phyloP scores from a whole-genome alignment of 1,140 invertebrate genomes.

The Tetramorium alpestre region DNA sequence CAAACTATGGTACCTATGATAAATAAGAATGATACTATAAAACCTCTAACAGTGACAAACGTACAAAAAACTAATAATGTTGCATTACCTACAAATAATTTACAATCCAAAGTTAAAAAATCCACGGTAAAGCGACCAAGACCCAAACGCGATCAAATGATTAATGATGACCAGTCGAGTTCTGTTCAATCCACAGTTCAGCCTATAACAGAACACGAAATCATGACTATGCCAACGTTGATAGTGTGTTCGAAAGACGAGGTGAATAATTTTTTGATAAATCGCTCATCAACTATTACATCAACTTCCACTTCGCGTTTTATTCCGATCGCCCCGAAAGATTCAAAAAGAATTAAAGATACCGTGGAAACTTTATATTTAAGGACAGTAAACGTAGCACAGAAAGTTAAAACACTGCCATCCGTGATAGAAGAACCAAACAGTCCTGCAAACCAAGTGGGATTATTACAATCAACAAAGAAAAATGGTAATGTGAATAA shows the following conservation, averaged over 20 bases:
- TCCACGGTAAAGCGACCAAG: slow-evolving; percentile 47
- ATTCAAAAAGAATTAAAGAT: slow-evolving; percentile 5
- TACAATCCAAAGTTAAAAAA: slow-evolving; percentile 56
- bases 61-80: neutral
- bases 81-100: neutral
- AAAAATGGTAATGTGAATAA: neutral
- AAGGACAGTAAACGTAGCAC: slow-evolving; percentile 74
- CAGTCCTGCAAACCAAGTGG: neutral
- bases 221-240: slow-evolving; percentile 77
- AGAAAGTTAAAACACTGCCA: slow-evolving; percentile 43
- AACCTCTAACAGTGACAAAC: neutral
- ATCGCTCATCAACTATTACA: slow-evolving; percentile 16
- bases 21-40: slow-evolving; percentile 44
- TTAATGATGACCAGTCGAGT: neutral
- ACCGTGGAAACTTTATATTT: slow-evolving; percentile 70
- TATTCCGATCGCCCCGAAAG: slow-evolving; percentile 79
- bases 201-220: slow-evolving; percentile 53
- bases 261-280: slow-evolving; percentile 60
- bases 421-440: neutral
- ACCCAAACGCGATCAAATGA: slow-evolving; percentile 29
- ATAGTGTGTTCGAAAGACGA: slow-evolving; percentile 80
- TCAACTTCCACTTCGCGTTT: slow-evolving; percentile 65
- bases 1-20: neutral
- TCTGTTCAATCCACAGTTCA: neutral
- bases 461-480: neutral